phyloP scores from a whole-genome alignment of 2,113 vertebrate genomes.

The Gavia stellata region DNA sequence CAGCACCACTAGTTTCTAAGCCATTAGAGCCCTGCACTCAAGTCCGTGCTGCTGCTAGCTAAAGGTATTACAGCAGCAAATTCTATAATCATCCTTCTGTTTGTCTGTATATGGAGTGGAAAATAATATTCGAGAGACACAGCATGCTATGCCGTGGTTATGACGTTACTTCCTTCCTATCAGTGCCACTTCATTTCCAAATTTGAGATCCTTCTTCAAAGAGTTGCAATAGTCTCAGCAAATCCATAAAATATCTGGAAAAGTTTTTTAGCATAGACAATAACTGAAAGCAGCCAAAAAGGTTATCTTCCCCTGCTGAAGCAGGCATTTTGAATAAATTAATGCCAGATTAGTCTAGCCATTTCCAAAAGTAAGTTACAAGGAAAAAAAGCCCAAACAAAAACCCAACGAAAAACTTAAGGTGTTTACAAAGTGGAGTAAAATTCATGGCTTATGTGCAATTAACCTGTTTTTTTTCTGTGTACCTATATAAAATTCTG shows the following conservation, averaged over 20 bases:
- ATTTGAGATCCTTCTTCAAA: background rate
- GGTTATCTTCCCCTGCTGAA: background rate
- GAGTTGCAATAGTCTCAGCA: background rate
- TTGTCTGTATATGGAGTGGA: background rate
- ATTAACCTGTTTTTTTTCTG: background rate
- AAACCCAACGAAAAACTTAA: fast-evolving
- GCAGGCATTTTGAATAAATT: background rate
- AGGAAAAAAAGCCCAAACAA: fast-evolving
- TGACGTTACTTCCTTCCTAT: background rate
- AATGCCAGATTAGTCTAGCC: background rate
- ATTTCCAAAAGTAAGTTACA: background rate
- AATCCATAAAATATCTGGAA: background rate
- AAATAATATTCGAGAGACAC: background rate
- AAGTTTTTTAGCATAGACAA: background rate
- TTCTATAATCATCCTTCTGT: background rate
- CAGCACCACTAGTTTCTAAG: background rate
- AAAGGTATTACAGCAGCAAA: background rate
- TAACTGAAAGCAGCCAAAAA: background rate
- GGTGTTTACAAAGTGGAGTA: background rate
- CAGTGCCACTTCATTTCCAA: background rate
- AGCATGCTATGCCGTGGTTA: background rate
- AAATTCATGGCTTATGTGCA: background rate
- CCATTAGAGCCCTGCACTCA: background rate
- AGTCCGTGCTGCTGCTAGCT: background rate
- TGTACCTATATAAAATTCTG: background rate